Evolutionary conservation across 2,888 invertebrate genomes (phyloP).

Genomic region (Notodonta dromedarius): DNA sequence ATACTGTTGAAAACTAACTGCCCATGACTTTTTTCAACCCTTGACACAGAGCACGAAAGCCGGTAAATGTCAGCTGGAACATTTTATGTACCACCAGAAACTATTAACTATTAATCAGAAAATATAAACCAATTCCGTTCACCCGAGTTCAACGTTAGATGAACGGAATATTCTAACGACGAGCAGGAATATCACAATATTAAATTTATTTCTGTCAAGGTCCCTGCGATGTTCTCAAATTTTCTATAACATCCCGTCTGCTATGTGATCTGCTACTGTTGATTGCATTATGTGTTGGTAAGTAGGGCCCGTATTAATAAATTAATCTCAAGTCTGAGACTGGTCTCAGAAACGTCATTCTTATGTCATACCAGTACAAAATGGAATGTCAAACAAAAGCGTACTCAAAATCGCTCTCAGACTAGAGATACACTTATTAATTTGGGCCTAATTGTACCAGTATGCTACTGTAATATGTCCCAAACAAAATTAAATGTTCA

Average conservation of each 20-base stretch:
- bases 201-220: constrained; percentile 17
- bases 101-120: no score
- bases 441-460: no score
- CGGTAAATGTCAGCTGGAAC: constrained; percentile 5
- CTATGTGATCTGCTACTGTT: neutral
- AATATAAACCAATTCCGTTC: constrained; percentile 15
- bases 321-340: no score
- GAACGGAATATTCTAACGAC: constrained; percentile 11
- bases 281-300: neutral
- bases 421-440: no score
- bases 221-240: constrained; percentile 16
- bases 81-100: constrained; percentile 9
- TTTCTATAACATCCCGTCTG: neutral
- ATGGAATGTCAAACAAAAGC: no score
- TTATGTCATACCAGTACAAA: no score
- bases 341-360: no score
- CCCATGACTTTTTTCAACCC: constrained; percentile 33
- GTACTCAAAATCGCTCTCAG: no score
- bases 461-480: no score
- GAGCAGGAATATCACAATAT: constrained; percentile 13
- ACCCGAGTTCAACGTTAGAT: constrained; percentile 8
- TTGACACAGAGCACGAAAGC: constrained; percentile 22
- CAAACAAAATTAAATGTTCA: no score
- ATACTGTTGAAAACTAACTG: neutral
- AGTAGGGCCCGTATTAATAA: no score